Evolutionary conservation across 2,797 vertebrate species (phyloP), one percentile per base, ranked within the genome.

Genomic region (Melanotaenia maccullochi): DNA sequence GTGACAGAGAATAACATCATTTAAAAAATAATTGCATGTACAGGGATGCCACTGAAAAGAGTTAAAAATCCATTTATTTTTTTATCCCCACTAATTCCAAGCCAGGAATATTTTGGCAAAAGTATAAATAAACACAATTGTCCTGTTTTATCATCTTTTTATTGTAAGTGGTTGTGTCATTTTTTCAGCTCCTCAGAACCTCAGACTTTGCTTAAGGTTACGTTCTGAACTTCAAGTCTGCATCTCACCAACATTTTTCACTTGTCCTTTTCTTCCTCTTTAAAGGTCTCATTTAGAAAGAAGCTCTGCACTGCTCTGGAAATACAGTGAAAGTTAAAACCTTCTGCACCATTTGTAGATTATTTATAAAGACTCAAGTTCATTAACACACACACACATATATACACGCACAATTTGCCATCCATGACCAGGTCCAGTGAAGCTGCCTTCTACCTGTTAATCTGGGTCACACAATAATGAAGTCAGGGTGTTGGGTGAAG

Each of bases 401-500:
- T 40, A 68, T 40, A 66, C 55, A 63, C 61, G 32, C 25, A 68
- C 40, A 42, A 47, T 67, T 80, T 63, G 69, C 71, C 83, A 77
- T 65, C 78, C 76, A 49, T 81, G 80, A 85, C 73, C 68, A 63
- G 56, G 61, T 81, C 78, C 71, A 66, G 55, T 69, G 71, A 73
- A 87, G 70, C 63, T 65, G 65, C 65, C 67, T 74, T 71, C 60
- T 68, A 30, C 18, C 58, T 18, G 65, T 40, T 63, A 88, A 55
- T 72, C 44, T 8, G 69, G 88, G 85, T 90, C 86, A 89, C 62
- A 75, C 71, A 78, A 77, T 79, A 82, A 85, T 60, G 67, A 87
- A 85, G 86, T 88, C 88, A 87, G 75, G 74, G 81, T 87, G 84
- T 85, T 76, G 74, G 84, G 75, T 85, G 76, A 85, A 65, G 78